Base-by-base conservation (phyloP, 2,113 vertebrate genomes). In the Pluvianellus socialis region DNA sequence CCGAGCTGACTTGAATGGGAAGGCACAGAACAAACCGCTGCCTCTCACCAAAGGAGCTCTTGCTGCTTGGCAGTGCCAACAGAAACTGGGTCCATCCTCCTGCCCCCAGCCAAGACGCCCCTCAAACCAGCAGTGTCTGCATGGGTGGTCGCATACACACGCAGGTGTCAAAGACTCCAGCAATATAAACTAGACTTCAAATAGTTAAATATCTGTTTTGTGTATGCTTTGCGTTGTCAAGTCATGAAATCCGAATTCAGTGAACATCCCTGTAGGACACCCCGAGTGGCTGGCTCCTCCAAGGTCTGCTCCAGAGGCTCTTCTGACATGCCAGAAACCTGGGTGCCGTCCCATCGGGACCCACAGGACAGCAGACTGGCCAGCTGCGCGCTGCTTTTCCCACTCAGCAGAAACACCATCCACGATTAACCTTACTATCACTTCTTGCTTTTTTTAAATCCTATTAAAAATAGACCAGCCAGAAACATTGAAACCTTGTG, bases 101-200 rank as follows among this genome's bases (percentile, higher is more conserved):
- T 44, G 10, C 40, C 59, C 32, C n/a, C 1, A 45, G 40, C 22
- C 58, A 56, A 61, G 59, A 28, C 3, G 44, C 40, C 47, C 71
- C 63, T 42, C 45, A 52, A 47, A 32, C 30, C 21, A 52, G 58
- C 40, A 44, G 6, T 1, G 10, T 4, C 90, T 79, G 30, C 3
- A 18, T 0, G 0, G 2, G 20, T 8, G 33, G 66, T 74, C 44
- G 27, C 2, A 4, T 0, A 12, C 0, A 14, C 12, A 18, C 1
- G 14, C 40, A 84, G 27, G n/a, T 30, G 7, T 58, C 65, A 79
- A 23, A 71, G 28, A 13, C 26, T 32, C 49, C 67, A 52, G 56
- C 4, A 26, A 44, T 0, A 58, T 2, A 72, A 53, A 16, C 14
- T 79, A 62, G n/a, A 17, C 26, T 62, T 47, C 30, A 73, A 75